Percentiles rank a stretch among this genome's conserved stretches.
Conservation (phyloP, 2,888 invertebrate species). For the Podabrus alpinus region DNA sequence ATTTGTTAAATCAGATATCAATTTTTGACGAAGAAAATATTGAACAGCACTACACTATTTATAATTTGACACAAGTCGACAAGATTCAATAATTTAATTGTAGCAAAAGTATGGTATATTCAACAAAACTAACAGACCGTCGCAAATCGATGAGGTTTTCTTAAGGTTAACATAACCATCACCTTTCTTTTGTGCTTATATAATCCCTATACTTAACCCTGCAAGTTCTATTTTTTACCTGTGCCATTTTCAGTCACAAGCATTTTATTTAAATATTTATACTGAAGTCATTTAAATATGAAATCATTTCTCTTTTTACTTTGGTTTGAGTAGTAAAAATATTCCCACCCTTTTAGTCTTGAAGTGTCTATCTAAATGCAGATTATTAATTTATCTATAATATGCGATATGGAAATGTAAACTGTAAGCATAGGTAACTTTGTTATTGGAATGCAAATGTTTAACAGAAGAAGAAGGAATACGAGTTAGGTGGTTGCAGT, state of each 20-base stretch:
- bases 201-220: conserved; percentile 33
- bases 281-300: conserved; percentile 14
- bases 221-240: conserved; percentile 24
- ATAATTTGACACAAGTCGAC: conserved; percentile 15
- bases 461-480: not conserved
- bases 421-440: not conserved
- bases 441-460: not conserved
- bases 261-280: conserved; percentile 23
- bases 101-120: conserved; percentile 19
- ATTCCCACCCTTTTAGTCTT: conserved; percentile 19
- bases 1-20: not conserved
- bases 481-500: not conserved
- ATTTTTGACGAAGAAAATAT: too few relatives aligned
- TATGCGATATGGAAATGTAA: not conserved
- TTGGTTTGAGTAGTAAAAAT: conserved; percentile 6
- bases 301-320: conserved; percentile 6
- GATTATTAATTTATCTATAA: not conserved
- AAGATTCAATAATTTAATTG: conserved; percentile 13
- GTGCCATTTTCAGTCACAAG: conserved; percentile 20
- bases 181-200: conserved; percentile 41
- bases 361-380: not conserved
- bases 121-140: conserved; percentile 23
- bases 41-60: not conserved
- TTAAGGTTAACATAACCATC: conserved; percentile 32
- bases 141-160: conserved; percentile 34